Base-by-base conservation (phyloP, 2,113 vertebrate species). In the Coptodon rendalli region DNA sequence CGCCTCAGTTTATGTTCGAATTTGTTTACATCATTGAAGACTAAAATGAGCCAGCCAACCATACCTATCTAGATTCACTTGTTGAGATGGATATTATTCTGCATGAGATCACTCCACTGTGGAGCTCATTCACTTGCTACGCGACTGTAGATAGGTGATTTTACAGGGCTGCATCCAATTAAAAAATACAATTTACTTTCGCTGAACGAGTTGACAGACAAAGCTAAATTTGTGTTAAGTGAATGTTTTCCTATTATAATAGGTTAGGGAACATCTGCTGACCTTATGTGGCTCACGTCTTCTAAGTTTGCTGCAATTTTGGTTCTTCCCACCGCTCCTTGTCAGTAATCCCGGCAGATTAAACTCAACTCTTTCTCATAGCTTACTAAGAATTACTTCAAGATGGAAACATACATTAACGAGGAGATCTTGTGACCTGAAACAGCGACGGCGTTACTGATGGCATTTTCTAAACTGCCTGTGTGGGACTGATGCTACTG, bases 21-120 rank as follows among this genome's bases (percentile, higher is more conserved):
- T 90, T 88, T 90, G 81, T 89, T 91, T 85, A 93, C 66, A 79
- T 90, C 53, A 86, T 27, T 80, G 53, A 92, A n/a, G 27, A 56
- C 61, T 40, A 59, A 87, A 84, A 91, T 89, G 48, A 89, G 87
- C 80, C 82, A 86, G 80, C 68, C 45, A 22, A 85, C 81, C 71
- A 76, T 48, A 83, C 34, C 79, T 84, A 91, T 89, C 61, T 84
- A 85, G 86, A 83, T 82, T 86, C 45, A 85, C 4, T 87, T 79
- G 85, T 22, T 80, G 73, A 84, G 53, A 82, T 84, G 31, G 52
- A 84, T 82, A 76, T 84, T 50, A 40, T 48, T 89, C 34, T 81
- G 22, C 66, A 43, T 78, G 31, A 43, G 29, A 56, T 53, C 38
- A 24, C 63, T 78, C 54, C 59, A 50, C 50, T 73, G 31, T 17